Evolutionary conservation across 1,140 invertebrate species (phyloP), one percentile per base, ranked within the genome.

Genomic region (Diabrotica virgifera): DNA sequence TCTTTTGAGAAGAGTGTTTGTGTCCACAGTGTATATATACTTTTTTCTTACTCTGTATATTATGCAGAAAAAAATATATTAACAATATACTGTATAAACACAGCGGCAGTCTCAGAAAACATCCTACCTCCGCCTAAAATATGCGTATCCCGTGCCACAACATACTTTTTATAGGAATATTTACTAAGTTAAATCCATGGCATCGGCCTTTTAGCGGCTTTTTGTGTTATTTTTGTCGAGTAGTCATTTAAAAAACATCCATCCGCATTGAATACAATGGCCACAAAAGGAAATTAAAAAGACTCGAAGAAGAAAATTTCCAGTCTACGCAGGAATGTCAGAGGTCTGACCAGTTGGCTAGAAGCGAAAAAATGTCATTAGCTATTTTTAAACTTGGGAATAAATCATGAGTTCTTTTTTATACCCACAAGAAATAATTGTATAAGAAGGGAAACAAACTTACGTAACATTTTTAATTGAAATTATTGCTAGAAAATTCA

Each of bases 341-440:
- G 12, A 59, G 13, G 58, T 50, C 58, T 59, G 58, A 59, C 58
- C 58, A 59, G 58, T 59, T 51, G 58, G 14, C 38, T 50, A 59
- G 58, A 35, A 54, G 52, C 7, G 50, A 51, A 59, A 59, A 59
- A 59, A 59, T 46, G 8, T 46, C 24, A 37, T 59, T 24, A 35
- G 58, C 58, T 59, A 59, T 59, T 59, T 59, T 51, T 14, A 37
- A 59, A 13, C 37, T 68, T 68, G 52, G 66, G 56, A 68, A 68
- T 68, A 62, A 68, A 64, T 64, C 63, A 64, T 57, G 63, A 60
- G 57, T 24, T 24, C 24, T 24, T 24, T 24, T 24, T 24, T 24
- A 24, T 24, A 24, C 4, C 24, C 4, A 4, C 1, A 24, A 24
- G 1, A 24, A 24, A 24, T 24, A 24, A 2, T 24, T 24, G 24